phyloP scores from a whole-genome alignment of 2,888 invertebrate genomes.

The Beris chalybata region DNA sequence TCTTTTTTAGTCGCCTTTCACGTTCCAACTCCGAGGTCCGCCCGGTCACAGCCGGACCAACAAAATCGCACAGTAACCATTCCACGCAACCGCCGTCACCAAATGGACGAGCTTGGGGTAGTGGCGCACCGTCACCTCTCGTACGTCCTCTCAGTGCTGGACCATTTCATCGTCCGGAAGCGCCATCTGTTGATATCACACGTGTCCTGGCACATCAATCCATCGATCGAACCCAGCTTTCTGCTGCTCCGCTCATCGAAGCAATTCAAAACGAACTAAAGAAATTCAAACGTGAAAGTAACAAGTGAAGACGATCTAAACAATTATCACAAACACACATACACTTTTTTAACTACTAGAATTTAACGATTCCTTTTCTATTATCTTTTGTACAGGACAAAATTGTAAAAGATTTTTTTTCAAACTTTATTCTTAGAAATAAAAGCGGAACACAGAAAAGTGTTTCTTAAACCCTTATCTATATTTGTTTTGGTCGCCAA shows the following conservation, averaged over 20 bases:
- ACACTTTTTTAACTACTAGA: slow-evolving; percentile 19
- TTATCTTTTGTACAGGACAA: background rate
- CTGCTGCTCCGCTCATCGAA: slow-evolving; percentile 79
- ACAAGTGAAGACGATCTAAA: slow-evolving; percentile 32
- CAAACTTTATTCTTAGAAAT: background rate
- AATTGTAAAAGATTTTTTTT: background rate
- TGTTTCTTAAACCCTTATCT: no score
- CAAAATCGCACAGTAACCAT: slow-evolving; percentile 48
- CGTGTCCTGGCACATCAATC: slow-evolving; percentile 39
- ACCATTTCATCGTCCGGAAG: slow-evolving; percentile 61
- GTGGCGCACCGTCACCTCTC: slow-evolving; percentile 58
- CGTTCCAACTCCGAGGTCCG: slow-evolving; percentile 46
- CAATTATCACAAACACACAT: slow-evolving; percentile 29
- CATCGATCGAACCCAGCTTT: slow-evolving; percentile 61
- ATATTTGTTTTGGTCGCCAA: no score
- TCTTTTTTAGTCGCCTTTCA: slow-evolving; percentile 39
- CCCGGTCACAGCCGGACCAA: slow-evolving; percentile 54
- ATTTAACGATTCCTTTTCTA: slow-evolving; percentile 5
- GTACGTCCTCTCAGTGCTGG: slow-evolving; percentile 68
- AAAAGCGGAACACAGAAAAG: no score
- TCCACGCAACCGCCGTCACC: slow-evolving; percentile 56
- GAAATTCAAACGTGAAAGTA: slow-evolving; percentile 50
- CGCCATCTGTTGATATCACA: slow-evolving; percentile 50
- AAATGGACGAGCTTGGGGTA: slow-evolving; percentile 60
- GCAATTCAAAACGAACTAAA: slow-evolving; percentile 76